Evolutionary conservation across 1,140 invertebrate genomes (phyloP).

Genomic region (Nomia melanderi): DNA sequence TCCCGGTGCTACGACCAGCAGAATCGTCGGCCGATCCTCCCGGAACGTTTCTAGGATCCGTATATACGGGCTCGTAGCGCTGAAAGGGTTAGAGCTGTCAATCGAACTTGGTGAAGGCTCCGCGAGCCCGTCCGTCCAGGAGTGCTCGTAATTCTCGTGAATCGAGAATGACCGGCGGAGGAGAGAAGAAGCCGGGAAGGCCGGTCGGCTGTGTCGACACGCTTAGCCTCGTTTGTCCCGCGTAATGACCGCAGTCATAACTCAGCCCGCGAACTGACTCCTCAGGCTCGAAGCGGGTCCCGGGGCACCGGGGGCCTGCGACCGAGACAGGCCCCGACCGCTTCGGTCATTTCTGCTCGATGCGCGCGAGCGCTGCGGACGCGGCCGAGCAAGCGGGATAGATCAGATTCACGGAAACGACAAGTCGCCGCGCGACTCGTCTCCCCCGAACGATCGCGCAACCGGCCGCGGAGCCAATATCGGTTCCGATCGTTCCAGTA

Average conservation of each 20-base stretch:
- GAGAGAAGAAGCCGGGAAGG: constrained; percentile 59
- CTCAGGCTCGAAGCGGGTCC: constrained; percentile 22
- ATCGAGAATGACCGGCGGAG: constrained; percentile 47
- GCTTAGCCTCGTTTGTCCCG: constrained; percentile 76
- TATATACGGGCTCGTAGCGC: no score
- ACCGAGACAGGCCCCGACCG: no score
- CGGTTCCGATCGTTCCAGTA: constrained; percentile 29
- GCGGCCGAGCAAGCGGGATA: neutral
- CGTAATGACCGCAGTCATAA: constrained; percentile 73
- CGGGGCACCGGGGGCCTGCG: no score
- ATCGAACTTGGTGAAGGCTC: constrained; percentile 43
- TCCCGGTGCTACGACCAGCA: no score
- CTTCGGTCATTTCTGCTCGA: constrained; percentile 27
- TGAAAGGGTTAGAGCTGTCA: constrained; percentile 67
- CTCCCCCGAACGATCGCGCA: constrained; percentile 38
- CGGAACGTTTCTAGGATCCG: no score
- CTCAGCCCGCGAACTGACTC: constrained; percentile 52
- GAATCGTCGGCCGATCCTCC: no score
- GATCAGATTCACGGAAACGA: constrained; percentile 67
- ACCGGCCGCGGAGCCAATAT: neutral
- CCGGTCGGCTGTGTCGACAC: constrained; percentile 69
- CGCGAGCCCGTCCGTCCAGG: no score
- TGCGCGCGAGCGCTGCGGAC: constrained; percentile 15
- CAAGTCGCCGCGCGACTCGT: constrained; percentile 31
- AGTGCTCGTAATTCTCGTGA: constrained; percentile 55